Evolutionary conservation across 2,797 vertebrate species (phyloP).

Genomic region (Gallirallus australis): DNA sequence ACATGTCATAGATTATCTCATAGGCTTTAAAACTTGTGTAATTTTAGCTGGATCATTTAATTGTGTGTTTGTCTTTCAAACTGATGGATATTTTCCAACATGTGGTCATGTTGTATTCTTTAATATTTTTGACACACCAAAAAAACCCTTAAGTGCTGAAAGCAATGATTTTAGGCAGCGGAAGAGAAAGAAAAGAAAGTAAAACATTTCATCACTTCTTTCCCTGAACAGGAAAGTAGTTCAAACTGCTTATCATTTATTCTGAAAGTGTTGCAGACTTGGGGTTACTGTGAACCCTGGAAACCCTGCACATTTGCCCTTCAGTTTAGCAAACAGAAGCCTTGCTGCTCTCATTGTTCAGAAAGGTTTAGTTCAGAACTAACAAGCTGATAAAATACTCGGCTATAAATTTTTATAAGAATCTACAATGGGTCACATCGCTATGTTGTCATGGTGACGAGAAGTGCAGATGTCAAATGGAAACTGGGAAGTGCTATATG

Average conservation of each 20-base stretch:
- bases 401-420: not conserved
- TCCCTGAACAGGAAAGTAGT: not conserved
- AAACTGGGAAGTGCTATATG: not conserved
- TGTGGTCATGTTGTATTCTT: not conserved
- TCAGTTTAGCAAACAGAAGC: not conserved
- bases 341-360: conserved; percentile 19
- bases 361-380: not conserved
- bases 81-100: not conserved
- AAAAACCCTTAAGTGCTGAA: not conserved
- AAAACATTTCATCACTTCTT: not conserved
- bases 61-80: not conserved
- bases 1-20: not conserved
- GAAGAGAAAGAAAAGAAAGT: not conserved
- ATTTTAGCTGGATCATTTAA: not conserved
- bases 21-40: not conserved
- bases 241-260: not conserved
- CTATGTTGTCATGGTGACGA: conserved; percentile 66
- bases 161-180: not conserved
- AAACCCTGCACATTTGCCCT: not conserved
- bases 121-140: not conserved
- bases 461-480: conserved; percentile 12
- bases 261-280: not conserved
- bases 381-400: conserved; percentile 13
- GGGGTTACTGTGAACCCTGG: not conserved
- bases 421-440: not conserved